These are phyloP conservation scores for Lutjanus erythropterus DNA, from an alignment of 2,113 vertebrate species.

Conservation along the genomic window DNA sequence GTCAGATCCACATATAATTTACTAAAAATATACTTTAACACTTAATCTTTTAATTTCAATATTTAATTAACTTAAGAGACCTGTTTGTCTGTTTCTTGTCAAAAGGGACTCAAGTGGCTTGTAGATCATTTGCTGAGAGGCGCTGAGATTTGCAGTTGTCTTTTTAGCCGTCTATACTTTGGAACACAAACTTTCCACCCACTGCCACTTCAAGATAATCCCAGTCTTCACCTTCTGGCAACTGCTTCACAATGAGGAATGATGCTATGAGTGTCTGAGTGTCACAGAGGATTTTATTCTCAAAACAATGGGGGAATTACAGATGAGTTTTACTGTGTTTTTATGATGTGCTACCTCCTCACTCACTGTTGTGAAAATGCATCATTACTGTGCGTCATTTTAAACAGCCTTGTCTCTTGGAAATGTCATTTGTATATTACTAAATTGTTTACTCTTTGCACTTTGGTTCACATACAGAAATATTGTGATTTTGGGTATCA, in stretches of 20 bases:
- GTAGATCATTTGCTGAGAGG: not conserved
- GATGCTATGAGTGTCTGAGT: not conserved
- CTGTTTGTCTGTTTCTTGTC: no score
- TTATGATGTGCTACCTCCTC: not conserved
- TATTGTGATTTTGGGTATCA: no score
- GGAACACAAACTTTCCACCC: not conserved
- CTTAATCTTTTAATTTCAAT: not conserved
- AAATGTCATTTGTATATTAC: no score
- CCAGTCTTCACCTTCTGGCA: not conserved
- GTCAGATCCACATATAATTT: no score
- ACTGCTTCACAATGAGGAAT: not conserved
- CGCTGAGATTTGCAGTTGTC: not conserved
- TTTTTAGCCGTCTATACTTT: not conserved
- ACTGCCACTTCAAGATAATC: constrained; percentile 1
- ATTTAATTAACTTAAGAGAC: not conserved
- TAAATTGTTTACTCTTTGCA: no score
- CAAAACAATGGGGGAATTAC: not conserved
- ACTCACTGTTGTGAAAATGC: not conserved
- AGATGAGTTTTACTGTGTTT: not conserved
- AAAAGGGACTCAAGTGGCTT: no score
- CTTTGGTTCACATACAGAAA: no score
- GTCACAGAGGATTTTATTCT: not conserved
- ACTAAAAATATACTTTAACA: no score
- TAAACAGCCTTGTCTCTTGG: no score
- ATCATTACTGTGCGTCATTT: not conserved